phyloP scores from a whole-genome alignment of 2,113 vertebrate species.

The Nestor notabilis region DNA sequence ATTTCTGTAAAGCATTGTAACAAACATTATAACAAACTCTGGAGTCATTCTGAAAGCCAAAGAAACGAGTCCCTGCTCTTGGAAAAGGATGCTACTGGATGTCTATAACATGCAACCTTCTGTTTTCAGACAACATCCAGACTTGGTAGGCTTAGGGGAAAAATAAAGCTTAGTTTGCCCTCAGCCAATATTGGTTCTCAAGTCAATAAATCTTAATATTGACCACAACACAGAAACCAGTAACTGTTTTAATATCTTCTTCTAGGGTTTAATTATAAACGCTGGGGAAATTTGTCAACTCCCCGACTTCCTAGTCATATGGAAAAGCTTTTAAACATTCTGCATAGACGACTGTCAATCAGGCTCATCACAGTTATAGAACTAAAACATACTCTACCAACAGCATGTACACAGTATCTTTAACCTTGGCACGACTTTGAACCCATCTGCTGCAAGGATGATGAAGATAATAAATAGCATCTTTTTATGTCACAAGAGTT shows the following conservation, averaged over 20 bases:
- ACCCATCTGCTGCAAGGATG: not conserved
- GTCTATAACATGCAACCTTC: not conserved
- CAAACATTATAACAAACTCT: not conserved
- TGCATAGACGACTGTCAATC: not conserved
- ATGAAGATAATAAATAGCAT: slow-evolving; percentile 24
- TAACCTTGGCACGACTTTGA: not conserved
- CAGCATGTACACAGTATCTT: not conserved
- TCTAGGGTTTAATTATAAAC: slow-evolving; percentile 72
- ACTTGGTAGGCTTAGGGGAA: slow-evolving; percentile 16
- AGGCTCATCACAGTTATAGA: not conserved
- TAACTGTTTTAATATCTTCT: slow-evolving; percentile 66
- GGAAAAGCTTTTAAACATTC: slow-evolving; percentile 71
- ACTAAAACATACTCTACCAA: not conserved
- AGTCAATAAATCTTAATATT: slow-evolving; percentile 65
- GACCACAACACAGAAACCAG: slow-evolving; percentile 59
- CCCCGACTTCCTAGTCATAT: slow-evolving; percentile 69
- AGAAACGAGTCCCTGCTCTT: not conserved
- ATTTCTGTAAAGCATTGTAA: not conserved
- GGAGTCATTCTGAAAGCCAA: not conserved
- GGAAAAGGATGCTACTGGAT: not conserved
- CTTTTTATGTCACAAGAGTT: slow-evolving; percentile 32
- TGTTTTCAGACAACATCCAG: slow-evolving; percentile 33
- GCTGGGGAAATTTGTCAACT: slow-evolving; percentile 60
- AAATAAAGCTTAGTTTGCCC: not conserved
- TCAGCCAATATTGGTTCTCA: slow-evolving; percentile 21